Evolutionary conservation across 2,797 vertebrate genomes (phyloP).

Genomic region (Zenarchopterus dispar): DNA sequence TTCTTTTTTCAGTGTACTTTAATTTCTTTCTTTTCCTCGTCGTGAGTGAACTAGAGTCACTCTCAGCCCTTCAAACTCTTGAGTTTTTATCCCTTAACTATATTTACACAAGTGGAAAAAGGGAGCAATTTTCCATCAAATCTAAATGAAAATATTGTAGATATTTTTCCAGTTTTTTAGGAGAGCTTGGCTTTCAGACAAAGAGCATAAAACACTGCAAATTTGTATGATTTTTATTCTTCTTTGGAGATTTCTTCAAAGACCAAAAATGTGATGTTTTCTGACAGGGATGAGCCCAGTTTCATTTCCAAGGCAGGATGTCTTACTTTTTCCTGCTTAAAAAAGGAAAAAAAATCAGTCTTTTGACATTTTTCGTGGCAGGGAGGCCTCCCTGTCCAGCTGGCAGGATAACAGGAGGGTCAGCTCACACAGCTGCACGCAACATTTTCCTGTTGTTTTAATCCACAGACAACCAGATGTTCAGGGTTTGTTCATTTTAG

Average conservation of each 20-base stretch:
- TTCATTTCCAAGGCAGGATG: neutral
- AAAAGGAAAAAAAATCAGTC: neutral
- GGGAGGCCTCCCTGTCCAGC: neutral
- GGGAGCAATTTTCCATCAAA: constrained; percentile 8
- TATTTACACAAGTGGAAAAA: constrained; percentile 34
- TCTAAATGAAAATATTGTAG: constrained; percentile 40
- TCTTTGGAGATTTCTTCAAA: constrained; percentile 4
- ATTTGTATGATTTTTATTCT: constrained; percentile 29
- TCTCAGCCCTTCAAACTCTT: constrained; percentile 1
- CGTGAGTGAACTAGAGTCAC: constrained; percentile 26
- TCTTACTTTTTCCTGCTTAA: neutral
- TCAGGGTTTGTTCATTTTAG: neutral
- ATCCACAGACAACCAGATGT: constrained; percentile 33
- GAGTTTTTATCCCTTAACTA: neutral
- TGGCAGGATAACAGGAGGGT: constrained; percentile 8
- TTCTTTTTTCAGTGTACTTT: constrained; percentile 33
- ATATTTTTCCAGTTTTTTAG: constrained; percentile 65
- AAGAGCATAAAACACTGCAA: constrained; percentile 2
- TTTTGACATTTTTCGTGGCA: neutral
- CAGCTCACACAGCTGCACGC: neutral
- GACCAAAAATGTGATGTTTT: neutral
- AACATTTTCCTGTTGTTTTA: constrained; percentile 15
- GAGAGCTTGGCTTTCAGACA: constrained; percentile 19
- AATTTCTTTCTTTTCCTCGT: constrained; percentile 33
- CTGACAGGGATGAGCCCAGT: neutral